These are phyloP conservation scores for Sarcophaga carnaria DNA, from an alignment of 2,888 invertebrate genomes.

Conservation along the genomic window DNA sequence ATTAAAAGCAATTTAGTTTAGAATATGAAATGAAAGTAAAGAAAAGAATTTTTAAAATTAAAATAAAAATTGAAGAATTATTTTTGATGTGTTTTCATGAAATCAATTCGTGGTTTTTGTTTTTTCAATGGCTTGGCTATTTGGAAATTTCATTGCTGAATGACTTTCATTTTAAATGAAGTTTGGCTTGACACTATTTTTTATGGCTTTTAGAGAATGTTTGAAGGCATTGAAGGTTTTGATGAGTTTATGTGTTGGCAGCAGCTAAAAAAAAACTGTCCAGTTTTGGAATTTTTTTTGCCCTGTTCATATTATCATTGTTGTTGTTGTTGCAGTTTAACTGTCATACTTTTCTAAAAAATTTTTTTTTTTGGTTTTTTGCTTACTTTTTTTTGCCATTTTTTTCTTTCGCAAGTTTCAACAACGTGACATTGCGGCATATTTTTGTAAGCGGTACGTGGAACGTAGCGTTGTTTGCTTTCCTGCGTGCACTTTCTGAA, in stretches of 20 bases:
- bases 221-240: conserved; percentile 31
- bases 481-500: conserved; percentile 68
- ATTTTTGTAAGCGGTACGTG: conserved; percentile 54
- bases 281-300: conserved; percentile 52
- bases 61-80: background rate
- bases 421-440: conserved; percentile 69
- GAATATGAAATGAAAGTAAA: conserved; percentile 7
- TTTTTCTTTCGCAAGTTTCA: conserved; percentile 20
- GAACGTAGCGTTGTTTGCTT: conserved; percentile 36
- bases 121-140: background rate
- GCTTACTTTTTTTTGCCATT: conserved; percentile 17
- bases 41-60: background rate
- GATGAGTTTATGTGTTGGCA: conserved; percentile 65
- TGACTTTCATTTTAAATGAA: conserved; percentile 54
- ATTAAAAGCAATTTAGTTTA: conserved; percentile 47
- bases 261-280: conserved; percentile 43
- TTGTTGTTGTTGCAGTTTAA: conserved; percentile 12
- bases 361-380: conserved; percentile 13
- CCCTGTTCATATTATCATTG: background rate
- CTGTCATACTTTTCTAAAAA: conserved; percentile 60
- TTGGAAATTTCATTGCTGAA: background rate
- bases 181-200: conserved; percentile 56
- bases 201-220: conserved; percentile 45
- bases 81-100: background rate
- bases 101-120: background rate